These are phyloP conservation scores for Eupithecia dodoneata DNA, from an alignment of 2,888 invertebrate genomes.

Conservation along the genomic window DNA sequence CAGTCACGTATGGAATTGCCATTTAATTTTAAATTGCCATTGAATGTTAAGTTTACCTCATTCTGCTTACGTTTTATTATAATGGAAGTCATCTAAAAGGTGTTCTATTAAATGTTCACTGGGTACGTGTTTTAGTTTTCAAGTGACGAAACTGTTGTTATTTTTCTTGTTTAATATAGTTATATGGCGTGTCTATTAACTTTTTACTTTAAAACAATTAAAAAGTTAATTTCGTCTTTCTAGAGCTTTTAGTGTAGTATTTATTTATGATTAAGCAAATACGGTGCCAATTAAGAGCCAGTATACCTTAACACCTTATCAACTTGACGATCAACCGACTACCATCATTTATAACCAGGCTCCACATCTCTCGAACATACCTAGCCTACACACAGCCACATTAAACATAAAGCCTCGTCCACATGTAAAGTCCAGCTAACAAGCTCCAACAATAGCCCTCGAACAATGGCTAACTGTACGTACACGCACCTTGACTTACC, in stretches of 20 bases:
- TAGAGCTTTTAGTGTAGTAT: no score
- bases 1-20: neutral
- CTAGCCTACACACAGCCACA: neutral
- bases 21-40: neutral
- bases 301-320: neutral
- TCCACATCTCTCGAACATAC: neutral
- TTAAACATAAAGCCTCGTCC: neutral
- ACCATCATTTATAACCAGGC: neutral
- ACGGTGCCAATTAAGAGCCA: neutral
- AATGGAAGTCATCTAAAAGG: neutral
- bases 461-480: constrained; percentile 64
- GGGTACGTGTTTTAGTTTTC: neutral
- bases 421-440: constrained; percentile 23
- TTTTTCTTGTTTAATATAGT: neutral
- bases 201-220: no score
- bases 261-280: neutral
- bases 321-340: neutral
- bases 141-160: neutral
- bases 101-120: neutral
- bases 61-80: neutral
- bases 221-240: no score
- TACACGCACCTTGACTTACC: constrained; percentile 43
- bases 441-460: constrained; percentile 39
- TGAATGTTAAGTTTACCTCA: neutral
- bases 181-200: neutral